phyloP scores from a whole-genome alignment of 2,113 vertebrate genomes.

The Pogonocichla stellata region DNA sequence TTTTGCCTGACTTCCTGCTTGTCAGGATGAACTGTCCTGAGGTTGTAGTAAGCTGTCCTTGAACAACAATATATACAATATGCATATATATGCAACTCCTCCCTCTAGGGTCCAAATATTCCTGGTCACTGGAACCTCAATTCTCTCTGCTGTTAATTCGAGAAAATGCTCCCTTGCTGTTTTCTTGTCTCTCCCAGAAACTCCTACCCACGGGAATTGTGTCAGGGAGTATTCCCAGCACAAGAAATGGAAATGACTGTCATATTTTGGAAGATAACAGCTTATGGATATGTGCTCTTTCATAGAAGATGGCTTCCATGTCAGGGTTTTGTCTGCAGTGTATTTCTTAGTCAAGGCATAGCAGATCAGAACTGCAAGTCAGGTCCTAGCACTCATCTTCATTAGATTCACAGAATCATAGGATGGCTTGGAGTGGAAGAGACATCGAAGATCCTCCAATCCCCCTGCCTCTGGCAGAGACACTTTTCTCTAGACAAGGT shows the following conservation, averaged over 20 bases:
- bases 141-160: neutral
- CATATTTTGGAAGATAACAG: neutral
- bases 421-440: neutral
- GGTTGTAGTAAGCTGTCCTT: neutral
- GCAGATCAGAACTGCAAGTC: neutral
- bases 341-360: neutral
- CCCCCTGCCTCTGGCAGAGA: neutral
- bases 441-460: neutral
- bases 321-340: neutral
- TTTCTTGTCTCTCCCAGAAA: neutral
- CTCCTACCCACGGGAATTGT: neutral
- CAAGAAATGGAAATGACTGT: neutral
- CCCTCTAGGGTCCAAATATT: neutral
- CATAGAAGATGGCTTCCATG: neutral
- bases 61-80: neutral
- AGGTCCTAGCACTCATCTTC: neutral
- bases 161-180: neutral
- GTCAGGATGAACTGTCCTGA: neutral
- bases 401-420: neutral
- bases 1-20: neutral
- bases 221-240: neutral
- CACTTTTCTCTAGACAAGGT: neutral
- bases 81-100: neutral
- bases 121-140: neutral
- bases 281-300: neutral